Percentiles rank a stretch among this genome's conserved stretches.
These are phyloP conservation scores for Semotilus atromaculatus DNA, from an alignment of 2,797 vertebrate species.

Conservation along the genomic window DNA sequence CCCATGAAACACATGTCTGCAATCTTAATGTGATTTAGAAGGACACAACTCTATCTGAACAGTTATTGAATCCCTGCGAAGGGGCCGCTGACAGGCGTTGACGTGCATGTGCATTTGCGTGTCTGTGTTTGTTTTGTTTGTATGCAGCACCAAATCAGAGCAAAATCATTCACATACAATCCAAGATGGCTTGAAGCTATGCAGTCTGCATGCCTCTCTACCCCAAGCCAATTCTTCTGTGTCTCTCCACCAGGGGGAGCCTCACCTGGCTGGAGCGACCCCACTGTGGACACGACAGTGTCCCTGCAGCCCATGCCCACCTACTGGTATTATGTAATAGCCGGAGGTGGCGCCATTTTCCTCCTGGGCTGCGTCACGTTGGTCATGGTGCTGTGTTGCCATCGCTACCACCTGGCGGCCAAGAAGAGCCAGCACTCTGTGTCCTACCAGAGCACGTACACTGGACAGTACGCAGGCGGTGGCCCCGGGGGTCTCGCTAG, in stretches of 20 bases:
- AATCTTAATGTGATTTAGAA: constrained; percentile 21
- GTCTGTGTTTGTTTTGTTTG: constrained; percentile 76
- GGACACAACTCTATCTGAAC: not conserved
- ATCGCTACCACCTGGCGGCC: constrained; percentile 93
- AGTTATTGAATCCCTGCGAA: constrained; percentile 36
- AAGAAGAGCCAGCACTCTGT: constrained; percentile 98
- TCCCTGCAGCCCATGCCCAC: constrained; percentile 92
- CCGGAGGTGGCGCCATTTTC: constrained; percentile 91
- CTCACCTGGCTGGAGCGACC: constrained; percentile 92
- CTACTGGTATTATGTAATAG: constrained; percentile 99
- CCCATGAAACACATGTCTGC: constrained; percentile 3
- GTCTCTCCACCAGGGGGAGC: constrained; percentile 98
- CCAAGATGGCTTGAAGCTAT: constrained; percentile 59
- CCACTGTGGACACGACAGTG: constrained; percentile 96
- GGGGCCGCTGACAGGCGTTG: constrained; percentile 40
- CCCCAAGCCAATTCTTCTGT: constrained; percentile 89
- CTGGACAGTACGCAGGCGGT: constrained; percentile 80
- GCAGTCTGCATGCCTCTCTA: constrained; percentile 82
- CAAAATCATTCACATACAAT: constrained; percentile 45
- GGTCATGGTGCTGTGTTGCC: constrained; percentile 94
- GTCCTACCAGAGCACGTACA: constrained; percentile 90
- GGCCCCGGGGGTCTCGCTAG: constrained; percentile 71
- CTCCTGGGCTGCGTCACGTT: constrained; percentile 91
- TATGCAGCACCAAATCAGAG: constrained; percentile 59
- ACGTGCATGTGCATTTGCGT: constrained; percentile 75